These are phyloP conservation scores for Ptychochromis oligacanthus DNA, from an alignment of 2,113 vertebrate species.

Conservation along the genomic window DNA sequence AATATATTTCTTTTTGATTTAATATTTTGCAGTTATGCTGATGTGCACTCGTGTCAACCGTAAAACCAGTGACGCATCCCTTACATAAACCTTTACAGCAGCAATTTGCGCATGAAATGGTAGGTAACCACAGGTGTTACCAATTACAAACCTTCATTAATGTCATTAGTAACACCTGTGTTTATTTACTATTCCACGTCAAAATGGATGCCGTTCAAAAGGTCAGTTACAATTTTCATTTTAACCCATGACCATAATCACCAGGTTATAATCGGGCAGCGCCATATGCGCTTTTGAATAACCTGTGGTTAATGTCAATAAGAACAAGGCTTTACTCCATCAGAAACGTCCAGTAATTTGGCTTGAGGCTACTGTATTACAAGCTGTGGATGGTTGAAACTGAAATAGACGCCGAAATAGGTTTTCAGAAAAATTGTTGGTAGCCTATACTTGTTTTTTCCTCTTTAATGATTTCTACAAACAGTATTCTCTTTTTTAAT, in stretches of 20 bases:
- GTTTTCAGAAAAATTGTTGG: not conserved
- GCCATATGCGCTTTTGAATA: not conserved
- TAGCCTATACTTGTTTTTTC: no score
- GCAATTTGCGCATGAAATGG: not conserved
- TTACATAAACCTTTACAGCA: not conserved
- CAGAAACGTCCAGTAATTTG: not conserved
- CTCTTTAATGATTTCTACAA: not conserved
- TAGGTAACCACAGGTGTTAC: not conserved
- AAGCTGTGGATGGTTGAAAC: not conserved
- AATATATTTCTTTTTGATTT: no score
- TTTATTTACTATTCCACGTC: not conserved
- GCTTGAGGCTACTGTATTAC: not conserved
- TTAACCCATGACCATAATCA: not conserved
- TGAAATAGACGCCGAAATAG: not conserved
- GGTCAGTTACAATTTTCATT: not conserved
- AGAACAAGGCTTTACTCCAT: not conserved
- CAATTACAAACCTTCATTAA: not conserved
- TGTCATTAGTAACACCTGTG: not conserved
- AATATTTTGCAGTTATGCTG: not conserved
- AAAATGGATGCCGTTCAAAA: not conserved
- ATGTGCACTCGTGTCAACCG: not conserved
- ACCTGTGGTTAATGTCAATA: constrained; percentile 9
- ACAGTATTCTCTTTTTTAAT: not conserved
- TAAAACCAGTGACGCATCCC: rapidly evolving
- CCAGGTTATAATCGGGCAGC: constrained; percentile 20